Percentiles rank a stretch among this genome's conserved stretches.
These are phyloP conservation scores for Drosophila incognita DNA, from an alignment of 2,888 invertebrate species.

Conservation along the genomic window DNA sequence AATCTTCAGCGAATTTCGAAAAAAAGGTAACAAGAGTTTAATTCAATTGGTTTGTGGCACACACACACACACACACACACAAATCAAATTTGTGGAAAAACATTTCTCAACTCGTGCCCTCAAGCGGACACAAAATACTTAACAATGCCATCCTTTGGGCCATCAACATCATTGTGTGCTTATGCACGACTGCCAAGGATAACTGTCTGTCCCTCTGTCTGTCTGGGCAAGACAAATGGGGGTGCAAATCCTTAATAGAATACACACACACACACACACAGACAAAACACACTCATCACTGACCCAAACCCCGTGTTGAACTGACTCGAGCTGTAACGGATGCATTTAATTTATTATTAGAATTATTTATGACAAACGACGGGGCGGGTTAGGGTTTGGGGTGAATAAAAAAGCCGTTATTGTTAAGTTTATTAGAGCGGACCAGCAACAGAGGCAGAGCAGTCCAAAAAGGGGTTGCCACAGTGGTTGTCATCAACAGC, in stretches of 20 bases:
- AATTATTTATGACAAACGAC: slow-evolving; percentile 83
- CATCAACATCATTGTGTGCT: slow-evolving; percentile 57
- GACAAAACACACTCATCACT: slow-evolving; percentile 53
- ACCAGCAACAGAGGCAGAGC: slow-evolving; percentile 23
- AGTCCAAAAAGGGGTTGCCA: slow-evolving; percentile 59
- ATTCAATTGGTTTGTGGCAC: slow-evolving; percentile 63
- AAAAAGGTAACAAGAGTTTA: slow-evolving; percentile 58
- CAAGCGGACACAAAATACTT: slow-evolving; percentile 43
- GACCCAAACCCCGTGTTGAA: slow-evolving; percentile 28
- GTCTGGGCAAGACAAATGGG: slow-evolving; percentile 76
- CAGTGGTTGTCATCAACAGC: slow-evolving; percentile 57
- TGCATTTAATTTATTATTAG: slow-evolving; percentile 85
- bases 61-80: slow-evolving; percentile 58
- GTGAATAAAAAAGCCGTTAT: slow-evolving; percentile 77
- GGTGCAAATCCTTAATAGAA: slow-evolving; percentile 75
- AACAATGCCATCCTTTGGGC: slow-evolving; percentile 38
- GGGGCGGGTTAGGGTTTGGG: slow-evolving; percentile 43
- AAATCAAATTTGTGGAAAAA: slow-evolving; percentile 53
- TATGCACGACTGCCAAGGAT: slow-evolving; percentile 75
- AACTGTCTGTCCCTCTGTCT: slow-evolving; percentile 66
- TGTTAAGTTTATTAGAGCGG: slow-evolving; percentile 76
- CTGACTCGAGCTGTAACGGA: slow-evolving; percentile 80
- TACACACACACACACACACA: slow-evolving; percentile 47
- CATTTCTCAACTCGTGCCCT: slow-evolving; percentile 34
- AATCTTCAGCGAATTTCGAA: slow-evolving; percentile 28